Evolutionary conservation across 2,888 invertebrate genomes (phyloP).

Genomic region (Cryptophagus acutangulus): DNA sequence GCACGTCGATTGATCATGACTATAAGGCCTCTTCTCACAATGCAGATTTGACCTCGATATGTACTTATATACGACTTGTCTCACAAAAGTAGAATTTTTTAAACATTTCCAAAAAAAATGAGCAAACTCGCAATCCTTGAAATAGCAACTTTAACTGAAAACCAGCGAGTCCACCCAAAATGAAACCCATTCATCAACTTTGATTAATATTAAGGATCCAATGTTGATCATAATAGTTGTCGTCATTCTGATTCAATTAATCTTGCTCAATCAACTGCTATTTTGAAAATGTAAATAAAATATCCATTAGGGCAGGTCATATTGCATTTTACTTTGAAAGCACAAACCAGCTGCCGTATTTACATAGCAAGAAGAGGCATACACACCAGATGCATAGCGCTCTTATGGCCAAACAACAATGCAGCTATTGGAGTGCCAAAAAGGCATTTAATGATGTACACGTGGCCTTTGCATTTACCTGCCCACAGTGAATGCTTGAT

Average conservation of each 20-base stretch:
- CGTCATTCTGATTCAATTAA: too few relatives aligned
- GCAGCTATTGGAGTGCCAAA: constrained; percentile 2
- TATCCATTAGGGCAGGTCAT: constrained; percentile 1
- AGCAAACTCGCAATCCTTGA: too few relatives aligned
- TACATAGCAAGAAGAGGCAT: background rate
- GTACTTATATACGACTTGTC: too few relatives aligned
- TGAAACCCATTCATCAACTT: too few relatives aligned
- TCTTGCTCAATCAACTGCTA: background rate
- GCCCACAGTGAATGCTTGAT: background rate
- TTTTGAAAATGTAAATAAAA: constrained; percentile 1
- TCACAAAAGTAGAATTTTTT: too few relatives aligned
- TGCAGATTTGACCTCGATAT: background rate
- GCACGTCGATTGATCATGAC: background rate
- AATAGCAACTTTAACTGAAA: too few relatives aligned
- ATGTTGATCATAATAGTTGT: too few relatives aligned
- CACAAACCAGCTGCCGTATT: constrained; percentile 1
- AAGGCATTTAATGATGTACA: constrained; percentile 6
- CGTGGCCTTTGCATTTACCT: constrained; percentile 9
- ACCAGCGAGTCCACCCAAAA: too few relatives aligned
- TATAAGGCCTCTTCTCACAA: background rate
- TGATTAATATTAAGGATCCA: too few relatives aligned
- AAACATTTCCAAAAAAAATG: too few relatives aligned
- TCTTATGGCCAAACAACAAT: background rate
- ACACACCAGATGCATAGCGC: constrained; percentile 1
- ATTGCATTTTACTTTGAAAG: background rate